Base-by-base conservation (phyloP, 2,113 vertebrate genomes). In the Vanacampus margaritifer region DNA sequence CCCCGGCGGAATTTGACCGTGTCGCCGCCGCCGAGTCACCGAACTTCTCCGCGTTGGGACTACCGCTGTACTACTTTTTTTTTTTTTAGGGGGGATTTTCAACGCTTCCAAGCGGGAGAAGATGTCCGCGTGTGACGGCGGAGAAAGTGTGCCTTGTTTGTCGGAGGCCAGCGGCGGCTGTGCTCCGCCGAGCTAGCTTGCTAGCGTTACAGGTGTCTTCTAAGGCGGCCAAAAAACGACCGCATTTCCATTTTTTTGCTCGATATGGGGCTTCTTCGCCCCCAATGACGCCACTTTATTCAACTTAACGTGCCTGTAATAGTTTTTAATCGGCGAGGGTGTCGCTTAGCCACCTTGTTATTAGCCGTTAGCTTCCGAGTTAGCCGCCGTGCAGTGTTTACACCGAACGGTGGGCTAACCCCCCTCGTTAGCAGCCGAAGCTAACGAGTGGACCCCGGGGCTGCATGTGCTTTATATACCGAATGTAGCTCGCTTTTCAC, bases 101-200 rank as follows among this genome's bases (percentile, higher is more conserved):
- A 57, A 62, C 69, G 65, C 14, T 67, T 32, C 68, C 67, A 59
- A 69, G 39, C 46, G 75, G 74, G 75, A 65, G 57, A 90, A 85
- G 80, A 91, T 89, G 89, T 66, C 70, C 65, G 71, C 66, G 74
- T 56, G 79, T 43, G 80, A 65, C 79, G 79, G 61, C 46, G 86
- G 79, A 88, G 88, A 88, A 86, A 83, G 87, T 85, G 84, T 87
- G 77, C 85, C 84, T 86, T 84, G 75, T 85, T 84, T 46, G 83
- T 88, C 82, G 74, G 70, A 91, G 90, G 91, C 90, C 90, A 82
- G 79, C 80, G 39, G 84, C 84, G 86, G 88, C 86, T 79, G 82
- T 84, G 79, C 83, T 69, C 11, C 62, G 57, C 53, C 57, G 73
- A 68, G 68, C 63, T 79, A 83, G 80, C 74, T 68, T 60, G 81